These are phyloP conservation scores for Papilio glaucus DNA, from an alignment of 1,140 invertebrate species.

Conservation along the genomic window DNA sequence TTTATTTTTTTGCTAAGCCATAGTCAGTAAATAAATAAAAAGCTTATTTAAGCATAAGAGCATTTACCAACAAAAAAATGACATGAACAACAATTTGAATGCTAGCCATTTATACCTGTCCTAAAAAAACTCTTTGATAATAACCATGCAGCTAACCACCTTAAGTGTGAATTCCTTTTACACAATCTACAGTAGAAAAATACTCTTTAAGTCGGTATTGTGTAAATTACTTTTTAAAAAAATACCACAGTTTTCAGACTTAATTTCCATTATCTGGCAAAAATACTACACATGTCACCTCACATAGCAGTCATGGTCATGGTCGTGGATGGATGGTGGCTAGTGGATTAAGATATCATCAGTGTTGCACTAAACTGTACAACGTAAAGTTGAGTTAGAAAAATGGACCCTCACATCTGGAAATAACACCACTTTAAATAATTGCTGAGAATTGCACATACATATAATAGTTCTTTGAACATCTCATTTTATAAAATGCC, in stretches of 20 bases:
- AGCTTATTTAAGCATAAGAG: too few relatives aligned
- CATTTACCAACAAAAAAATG: background rate
- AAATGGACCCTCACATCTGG: slow-evolving; percentile 35
- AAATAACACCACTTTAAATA: slow-evolving; percentile 27
- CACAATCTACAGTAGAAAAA: slow-evolving; percentile 37
- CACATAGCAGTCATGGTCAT: background rate
- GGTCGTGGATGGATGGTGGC: slow-evolving; percentile 10
- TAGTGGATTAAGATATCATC: slow-evolving; percentile 1
- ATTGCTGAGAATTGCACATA: slow-evolving; percentile 34
- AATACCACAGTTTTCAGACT: slow-evolving; percentile 39
- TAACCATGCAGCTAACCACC: slow-evolving; percentile 2
- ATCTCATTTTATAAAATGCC: slow-evolving; percentile 15
- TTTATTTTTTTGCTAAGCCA: too few relatives aligned
- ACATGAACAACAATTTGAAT: background rate
- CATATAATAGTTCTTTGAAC: slow-evolving; percentile 18
- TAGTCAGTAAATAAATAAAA: too few relatives aligned
- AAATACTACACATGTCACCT: slow-evolving; percentile 11
- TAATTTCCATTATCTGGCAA: slow-evolving; percentile 35
- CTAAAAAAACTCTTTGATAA: background rate
- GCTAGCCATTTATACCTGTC: slow-evolving; percentile 12
- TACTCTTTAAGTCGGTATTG: slow-evolving; percentile 33
- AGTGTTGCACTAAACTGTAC: background rate
- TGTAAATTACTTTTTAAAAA: slow-evolving; percentile 32
- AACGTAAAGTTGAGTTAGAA: slow-evolving; percentile 24
- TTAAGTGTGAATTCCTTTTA: slow-evolving; percentile 28